Conservation (phyloP, 2,888 invertebrate genomes). For the Philonicus albiceps region DNA sequence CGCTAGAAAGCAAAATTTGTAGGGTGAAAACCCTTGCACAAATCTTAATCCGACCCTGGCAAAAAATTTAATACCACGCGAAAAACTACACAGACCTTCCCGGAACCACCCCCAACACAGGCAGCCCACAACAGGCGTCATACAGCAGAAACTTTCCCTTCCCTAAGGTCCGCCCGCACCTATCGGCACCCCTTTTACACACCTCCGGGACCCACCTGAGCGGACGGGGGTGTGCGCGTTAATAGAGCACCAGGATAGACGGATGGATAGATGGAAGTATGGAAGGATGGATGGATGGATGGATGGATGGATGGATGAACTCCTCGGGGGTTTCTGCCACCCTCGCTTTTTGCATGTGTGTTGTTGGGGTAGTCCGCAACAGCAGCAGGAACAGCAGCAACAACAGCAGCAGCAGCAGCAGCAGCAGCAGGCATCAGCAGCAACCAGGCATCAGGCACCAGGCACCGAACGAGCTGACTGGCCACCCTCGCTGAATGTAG, state of each 20-base stretch:
- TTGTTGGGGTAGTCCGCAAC: not conserved
- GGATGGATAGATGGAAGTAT: not conserved
- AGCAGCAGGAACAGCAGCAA: not conserved
- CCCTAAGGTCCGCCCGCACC: not conserved
- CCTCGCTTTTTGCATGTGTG: conserved; percentile 19
- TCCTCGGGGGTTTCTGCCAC: not conserved
- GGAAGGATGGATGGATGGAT: not conserved
- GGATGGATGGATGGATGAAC: not conserved
- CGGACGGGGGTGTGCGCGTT: not conserved
- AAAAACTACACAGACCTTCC: conserved; percentile 3
- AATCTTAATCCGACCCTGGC: conserved; percentile 36
- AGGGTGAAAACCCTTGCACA: not conserved
- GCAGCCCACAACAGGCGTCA: not conserved
- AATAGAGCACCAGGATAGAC: not conserved
- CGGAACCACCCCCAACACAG: not conserved
- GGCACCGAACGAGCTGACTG: not conserved
- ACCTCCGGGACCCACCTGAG: not conserved
- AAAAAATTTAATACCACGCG: not conserved
- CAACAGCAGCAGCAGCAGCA: not conserved
- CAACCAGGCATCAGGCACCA: not conserved
- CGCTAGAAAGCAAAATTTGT: not conserved
- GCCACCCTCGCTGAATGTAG: conserved; percentile 39
- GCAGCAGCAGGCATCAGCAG: not conserved
- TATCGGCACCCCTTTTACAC: not conserved
- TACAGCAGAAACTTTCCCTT: not conserved